Conservation (phyloP, 2,888 invertebrate genomes). For the Eupeodes latifasciatus region DNA sequence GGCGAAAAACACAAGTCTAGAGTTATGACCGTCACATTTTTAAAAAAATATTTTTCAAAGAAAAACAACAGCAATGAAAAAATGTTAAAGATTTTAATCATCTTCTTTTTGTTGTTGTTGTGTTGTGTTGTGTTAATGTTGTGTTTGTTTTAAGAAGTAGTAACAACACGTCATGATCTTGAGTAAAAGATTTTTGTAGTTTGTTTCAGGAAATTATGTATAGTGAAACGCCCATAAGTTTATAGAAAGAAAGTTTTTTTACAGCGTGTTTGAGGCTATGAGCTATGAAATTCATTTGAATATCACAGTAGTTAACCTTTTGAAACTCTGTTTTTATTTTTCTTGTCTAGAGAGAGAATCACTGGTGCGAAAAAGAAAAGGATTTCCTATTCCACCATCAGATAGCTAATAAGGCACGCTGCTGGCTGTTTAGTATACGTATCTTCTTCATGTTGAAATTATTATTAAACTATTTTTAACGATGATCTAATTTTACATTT, state of each 20-base stretch:
- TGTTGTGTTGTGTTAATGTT: conserved; percentile 7
- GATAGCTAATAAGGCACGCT: conserved; percentile 8
- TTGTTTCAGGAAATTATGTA: conserved; percentile 12
- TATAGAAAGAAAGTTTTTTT: conserved; percentile 63
- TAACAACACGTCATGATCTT: conserved; percentile 31
- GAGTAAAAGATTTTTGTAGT: conserved; percentile 13
- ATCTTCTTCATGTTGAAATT: conserved; percentile 3
- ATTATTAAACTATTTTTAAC: conserved; percentile 15
- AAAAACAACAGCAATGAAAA: too few species aligned
- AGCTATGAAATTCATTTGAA: conserved; percentile 48
- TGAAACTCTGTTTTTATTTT: conserved; percentile 7
- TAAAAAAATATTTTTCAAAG: background rate
- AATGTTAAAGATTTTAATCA: conserved; percentile 51
- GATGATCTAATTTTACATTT: conserved; percentile 52
- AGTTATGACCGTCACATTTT: conserved; percentile 27
- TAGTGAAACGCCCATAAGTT: conserved; percentile 62
- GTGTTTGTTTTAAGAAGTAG: conserved; percentile 31
- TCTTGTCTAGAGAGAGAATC: background rate
- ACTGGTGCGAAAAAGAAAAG: conserved; percentile 54
- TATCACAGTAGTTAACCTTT: conserved; percentile 42
- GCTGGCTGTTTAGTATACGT: conserved; percentile 13
- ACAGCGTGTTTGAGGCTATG: conserved; percentile 5
- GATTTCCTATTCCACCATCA: conserved; percentile 18
- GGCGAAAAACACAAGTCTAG: conserved; percentile 46
- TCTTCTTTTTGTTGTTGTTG: background rate